Evolutionary conservation across 1,140 invertebrate genomes (phyloP), one percentile per base, ranked within the genome.

Genomic region (Trichonephila inaurata): DNA sequence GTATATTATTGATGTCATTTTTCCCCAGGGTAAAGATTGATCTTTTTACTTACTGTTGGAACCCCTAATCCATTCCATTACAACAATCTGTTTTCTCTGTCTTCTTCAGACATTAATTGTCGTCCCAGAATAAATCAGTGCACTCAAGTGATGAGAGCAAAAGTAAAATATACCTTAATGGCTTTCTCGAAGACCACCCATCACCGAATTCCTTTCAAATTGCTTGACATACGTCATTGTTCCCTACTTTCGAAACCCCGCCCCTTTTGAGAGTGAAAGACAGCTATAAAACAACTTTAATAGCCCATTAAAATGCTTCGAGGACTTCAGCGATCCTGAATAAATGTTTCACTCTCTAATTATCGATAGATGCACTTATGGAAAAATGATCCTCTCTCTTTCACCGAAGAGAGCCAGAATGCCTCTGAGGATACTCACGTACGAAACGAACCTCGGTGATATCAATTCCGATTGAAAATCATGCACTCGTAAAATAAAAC

Each of bases 271-370:
- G 10, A 24, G 66, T 12, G 66, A 69, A 69, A 69, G n/a, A 33
- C 72, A 14, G 72, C 16, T 28, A 77, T 77, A 77, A 77, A 77
- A 77, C 33, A 77, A 77, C 24, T 77, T 77, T 77, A 77, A 77
- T 77, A 77, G 72, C 72, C 72, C 72, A 77, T 77, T 77, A 77
- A 77, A 77, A 77, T 18, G 16, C 72, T 19, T 77, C 14, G 28
- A 77, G 72, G 72, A 21, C 16, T 77, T 77, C 12, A 14, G 72
- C 72, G 14, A 18, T 19, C 24, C 18, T 19, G 72, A 40, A 77
- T 77, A 77, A 77, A 77, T 77, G 72, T 77, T 77, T 77, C 72
- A 40, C 72, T 40, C 72, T 77, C 72, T 77, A 77, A 77, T 77
- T 77, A 77, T 77, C 33, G 72, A 33, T 66, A 24, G 72, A 40